These are phyloP conservation scores for Lemur catta DNA, from an alignment of 2,797 vertebrate genomes.

Conservation along the genomic window DNA sequence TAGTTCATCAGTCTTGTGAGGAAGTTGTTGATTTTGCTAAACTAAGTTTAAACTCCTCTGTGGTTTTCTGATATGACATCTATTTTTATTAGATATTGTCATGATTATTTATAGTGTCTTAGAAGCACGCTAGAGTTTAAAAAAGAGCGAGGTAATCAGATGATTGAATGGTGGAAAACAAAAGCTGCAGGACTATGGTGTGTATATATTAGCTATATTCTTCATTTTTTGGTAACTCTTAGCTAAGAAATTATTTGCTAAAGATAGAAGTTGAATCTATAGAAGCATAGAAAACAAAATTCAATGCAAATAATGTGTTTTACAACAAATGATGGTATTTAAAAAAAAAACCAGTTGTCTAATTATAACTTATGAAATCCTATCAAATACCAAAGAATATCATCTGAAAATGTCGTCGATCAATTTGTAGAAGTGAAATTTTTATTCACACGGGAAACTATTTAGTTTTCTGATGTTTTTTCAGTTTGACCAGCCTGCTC, in stretches of 20 bases:
- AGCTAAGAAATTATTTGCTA: slow-evolving; percentile 15
- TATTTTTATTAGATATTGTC: slow-evolving; percentile 75
- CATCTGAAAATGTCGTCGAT: background rate
- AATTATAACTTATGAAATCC: background rate
- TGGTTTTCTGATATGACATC: slow-evolving; percentile 72
- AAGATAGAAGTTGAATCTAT: background rate
- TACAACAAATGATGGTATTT: background rate
- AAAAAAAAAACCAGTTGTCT: background rate
- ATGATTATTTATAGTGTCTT: slow-evolving; percentile 63
- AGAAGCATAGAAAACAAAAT: background rate
- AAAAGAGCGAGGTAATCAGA: slow-evolving; percentile 50
- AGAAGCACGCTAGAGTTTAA: background rate
- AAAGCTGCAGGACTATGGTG: background rate
- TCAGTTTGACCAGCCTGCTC: background rate
- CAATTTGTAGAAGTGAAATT: background rate
- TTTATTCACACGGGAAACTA: background rate
- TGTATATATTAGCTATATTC: background rate
- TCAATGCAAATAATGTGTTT: background rate
- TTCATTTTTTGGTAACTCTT: background rate
- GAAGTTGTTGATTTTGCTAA: slow-evolving; percentile 78
- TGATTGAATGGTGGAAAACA: background rate
- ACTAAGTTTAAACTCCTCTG: slow-evolving; percentile 60
- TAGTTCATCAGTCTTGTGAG: slow-evolving; percentile 68
- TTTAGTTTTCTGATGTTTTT: background rate
- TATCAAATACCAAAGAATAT: background rate